Evolutionary conservation across 53 echinoderm and acorn worm genomes (phyloP).

Genomic region (Echinarachnius parma): DNA sequence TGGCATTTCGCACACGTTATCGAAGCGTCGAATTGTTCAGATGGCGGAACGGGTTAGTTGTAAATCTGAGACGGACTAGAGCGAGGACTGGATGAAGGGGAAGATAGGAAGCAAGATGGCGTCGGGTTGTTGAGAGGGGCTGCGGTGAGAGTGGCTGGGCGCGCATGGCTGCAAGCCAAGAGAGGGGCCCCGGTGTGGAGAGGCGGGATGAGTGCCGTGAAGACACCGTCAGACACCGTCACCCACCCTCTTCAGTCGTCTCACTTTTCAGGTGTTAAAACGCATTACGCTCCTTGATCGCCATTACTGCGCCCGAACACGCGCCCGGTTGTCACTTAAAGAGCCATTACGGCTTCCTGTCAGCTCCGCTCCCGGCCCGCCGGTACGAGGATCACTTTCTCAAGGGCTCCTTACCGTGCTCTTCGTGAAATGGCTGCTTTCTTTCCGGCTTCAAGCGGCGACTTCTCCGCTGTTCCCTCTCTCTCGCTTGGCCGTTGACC

Average conservation of each 20-base stretch:
- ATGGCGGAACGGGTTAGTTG: constrained; percentile 52
- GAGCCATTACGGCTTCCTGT: constrained; percentile 49
- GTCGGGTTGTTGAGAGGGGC: constrained; percentile 24
- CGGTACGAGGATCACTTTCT: constrained; percentile 48
- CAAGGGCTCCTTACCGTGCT: constrained; percentile 37
- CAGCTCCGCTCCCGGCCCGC: constrained; percentile 41
- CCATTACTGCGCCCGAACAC: constrained; percentile 44
- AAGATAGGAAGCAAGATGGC: constrained; percentile 39
- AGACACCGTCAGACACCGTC: constrained; percentile 46
- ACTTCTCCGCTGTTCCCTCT: constrained; percentile 31
- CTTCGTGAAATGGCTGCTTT: constrained; percentile 54
- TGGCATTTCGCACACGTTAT: constrained; percentile 48
- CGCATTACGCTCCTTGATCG: constrained; percentile 49
- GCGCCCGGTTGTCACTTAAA: constrained; percentile 50
- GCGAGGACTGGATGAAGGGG: constrained; percentile 1
- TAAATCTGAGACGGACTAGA: constrained; percentile 47
- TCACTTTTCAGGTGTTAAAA: constrained; percentile 55
- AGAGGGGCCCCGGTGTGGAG: constrained; percentile 34
- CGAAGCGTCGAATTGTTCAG: constrained; percentile 46
- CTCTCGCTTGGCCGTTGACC: constrained; percentile 37
- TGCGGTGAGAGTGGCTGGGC: constrained; percentile 42
- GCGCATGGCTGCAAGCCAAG: constrained; percentile 52
- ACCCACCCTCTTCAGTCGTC: constrained; percentile 40
- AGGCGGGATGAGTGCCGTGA: constrained; percentile 40
- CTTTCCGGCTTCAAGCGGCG: constrained; percentile 48